phyloP scores from a whole-genome alignment of 2,888 invertebrate species.

The Lomographa bimaculata region DNA sequence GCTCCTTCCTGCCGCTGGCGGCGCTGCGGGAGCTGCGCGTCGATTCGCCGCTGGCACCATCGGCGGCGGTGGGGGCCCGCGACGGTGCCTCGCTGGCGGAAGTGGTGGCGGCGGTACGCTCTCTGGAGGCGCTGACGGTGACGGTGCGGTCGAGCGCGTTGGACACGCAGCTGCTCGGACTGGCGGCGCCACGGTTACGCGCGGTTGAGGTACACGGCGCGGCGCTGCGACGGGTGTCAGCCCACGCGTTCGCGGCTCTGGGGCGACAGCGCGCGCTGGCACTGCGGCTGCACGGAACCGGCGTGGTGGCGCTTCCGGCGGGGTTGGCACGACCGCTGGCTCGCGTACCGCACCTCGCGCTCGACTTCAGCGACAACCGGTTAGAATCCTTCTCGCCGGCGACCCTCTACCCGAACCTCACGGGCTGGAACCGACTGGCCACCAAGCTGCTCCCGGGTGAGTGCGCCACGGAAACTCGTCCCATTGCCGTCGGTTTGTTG shows the following conservation, averaged over 20 bases:
- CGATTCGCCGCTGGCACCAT: slow-evolving; percentile 83
- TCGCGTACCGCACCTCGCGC: slow-evolving; percentile 88
- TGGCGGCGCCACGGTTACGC: slow-evolving; percentile 88
- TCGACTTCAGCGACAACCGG: slow-evolving; percentile 90
- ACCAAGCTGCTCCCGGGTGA: slow-evolving; percentile 90
- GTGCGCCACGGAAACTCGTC: too few relatives aligned
- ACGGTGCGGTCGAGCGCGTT: slow-evolving; percentile 86
- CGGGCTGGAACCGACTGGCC: slow-evolving; percentile 91
- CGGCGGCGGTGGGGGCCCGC: slow-evolving; percentile 77
- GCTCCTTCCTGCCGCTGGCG: slow-evolving; percentile 85
- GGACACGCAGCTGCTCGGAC: slow-evolving; percentile 87
- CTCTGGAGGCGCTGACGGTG: slow-evolving; percentile 63
- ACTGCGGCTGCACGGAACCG: slow-evolving; percentile 87
- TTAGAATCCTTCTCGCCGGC: slow-evolving; percentile 88
- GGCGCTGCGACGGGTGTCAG: slow-evolving; percentile 86
- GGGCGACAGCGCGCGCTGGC: slow-evolving; percentile 87
- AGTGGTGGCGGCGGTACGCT: slow-evolving; percentile 39
- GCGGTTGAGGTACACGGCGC: slow-evolving; percentile 90
- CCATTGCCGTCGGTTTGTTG: slow-evolving; percentile 28
- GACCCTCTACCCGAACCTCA: slow-evolving; percentile 90
- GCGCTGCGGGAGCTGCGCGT: slow-evolving; percentile 86
- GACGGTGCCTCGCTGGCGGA: slow-evolving; percentile 50
- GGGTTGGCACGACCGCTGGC: slow-evolving; percentile 88
- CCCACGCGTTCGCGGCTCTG: slow-evolving; percentile 87
- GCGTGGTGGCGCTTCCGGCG: slow-evolving; percentile 86